phyloP scores from a whole-genome alignment of 30 jellyfish, hydroid and myxozoan genomes.

The Nemopilema nomurai region DNA sequence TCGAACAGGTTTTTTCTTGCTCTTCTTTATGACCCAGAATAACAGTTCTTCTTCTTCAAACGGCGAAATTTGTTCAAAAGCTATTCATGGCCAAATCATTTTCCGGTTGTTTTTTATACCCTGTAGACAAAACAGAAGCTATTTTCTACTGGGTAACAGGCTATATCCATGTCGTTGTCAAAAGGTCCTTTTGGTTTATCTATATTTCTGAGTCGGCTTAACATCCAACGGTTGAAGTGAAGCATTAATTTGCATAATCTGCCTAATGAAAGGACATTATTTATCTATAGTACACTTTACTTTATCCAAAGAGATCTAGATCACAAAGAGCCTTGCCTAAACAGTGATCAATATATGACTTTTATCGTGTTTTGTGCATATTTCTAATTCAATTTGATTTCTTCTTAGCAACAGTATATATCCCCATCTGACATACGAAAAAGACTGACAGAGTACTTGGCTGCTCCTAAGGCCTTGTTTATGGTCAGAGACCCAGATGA shows the following conservation, averaged over 20 bases:
- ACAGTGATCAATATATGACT: not conserved
- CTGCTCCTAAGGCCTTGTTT: conserved; percentile 92
- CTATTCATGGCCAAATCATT: not conserved
- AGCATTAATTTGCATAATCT: no score
- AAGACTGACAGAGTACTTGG: conserved; percentile 78
- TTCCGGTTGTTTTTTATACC: no score
- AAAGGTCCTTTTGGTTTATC: no score
- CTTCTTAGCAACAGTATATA: conserved; percentile 61
- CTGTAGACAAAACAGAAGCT: no score
- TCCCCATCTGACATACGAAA: conserved; percentile 91
- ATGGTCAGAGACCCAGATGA: conserved; percentile 97
- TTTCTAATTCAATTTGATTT: not conserved
- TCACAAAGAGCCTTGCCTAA: no score
- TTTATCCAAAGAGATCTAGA: no score
- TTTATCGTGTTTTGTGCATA: not conserved
- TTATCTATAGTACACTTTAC: no score
- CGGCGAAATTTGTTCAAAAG: not conserved
- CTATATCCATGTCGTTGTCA: no score
- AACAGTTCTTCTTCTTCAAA: not conserved
- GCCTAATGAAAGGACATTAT: no score
- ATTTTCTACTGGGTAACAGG: no score
- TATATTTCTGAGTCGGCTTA: no score
- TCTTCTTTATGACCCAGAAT: not conserved
- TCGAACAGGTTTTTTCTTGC: conserved; percentile 45
- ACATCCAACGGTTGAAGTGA: no score